Base-by-base conservation (phyloP, 2,888 invertebrate species). In the Bimastos eiseni region DNA sequence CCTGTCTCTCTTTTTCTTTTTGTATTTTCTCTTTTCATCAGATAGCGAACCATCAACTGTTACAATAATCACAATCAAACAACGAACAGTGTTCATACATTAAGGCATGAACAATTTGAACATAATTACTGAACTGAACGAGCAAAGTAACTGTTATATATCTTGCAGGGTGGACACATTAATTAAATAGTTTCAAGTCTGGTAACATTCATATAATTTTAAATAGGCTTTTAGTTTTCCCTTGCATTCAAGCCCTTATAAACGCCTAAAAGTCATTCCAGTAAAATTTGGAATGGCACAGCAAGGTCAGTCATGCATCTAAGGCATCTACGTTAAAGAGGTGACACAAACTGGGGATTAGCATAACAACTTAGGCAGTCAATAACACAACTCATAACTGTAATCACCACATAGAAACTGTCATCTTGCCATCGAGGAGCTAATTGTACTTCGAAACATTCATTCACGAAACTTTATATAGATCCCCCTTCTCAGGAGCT, bases 1-100 rank as follows among this genome's bases (percentile, higher is more conserved):
- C 70, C n/a, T 70, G 70, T 70, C 70, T 70, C n/a, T 70, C 70
- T 70, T 70, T 70, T 70, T 70, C 70, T 70, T 70, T n/a, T 70
- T 70, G 70, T n/a, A n/a, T n/a, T 70, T 70, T 30, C 30, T 70
- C 11, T 30, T 70, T n/a, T 70, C 70, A 30, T 70, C n/a, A 0
- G 70, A 70, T 8, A 11, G n/a, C 70, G n/a, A 8, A 70, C 11
- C 70, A 70, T 70, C 70, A 70, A 70, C 70, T 70, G 70, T 8
- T 70, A 5, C 30, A 70, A n/a, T 8, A 70, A 70, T 70, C 30
- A 30, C 70, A 70, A 70, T n/a, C 70, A 70, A 70, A 30, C 70
- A 30, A 55, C 49, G 4, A 4, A 30, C 55, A 70, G 49, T 49
- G 21, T 70, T n/a, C 8, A 70, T 11, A 70, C n/a, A n/a, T 70